phyloP scores from a whole-genome alignment of 2,888 invertebrate species.

The Hoplodrina blanda region DNA sequence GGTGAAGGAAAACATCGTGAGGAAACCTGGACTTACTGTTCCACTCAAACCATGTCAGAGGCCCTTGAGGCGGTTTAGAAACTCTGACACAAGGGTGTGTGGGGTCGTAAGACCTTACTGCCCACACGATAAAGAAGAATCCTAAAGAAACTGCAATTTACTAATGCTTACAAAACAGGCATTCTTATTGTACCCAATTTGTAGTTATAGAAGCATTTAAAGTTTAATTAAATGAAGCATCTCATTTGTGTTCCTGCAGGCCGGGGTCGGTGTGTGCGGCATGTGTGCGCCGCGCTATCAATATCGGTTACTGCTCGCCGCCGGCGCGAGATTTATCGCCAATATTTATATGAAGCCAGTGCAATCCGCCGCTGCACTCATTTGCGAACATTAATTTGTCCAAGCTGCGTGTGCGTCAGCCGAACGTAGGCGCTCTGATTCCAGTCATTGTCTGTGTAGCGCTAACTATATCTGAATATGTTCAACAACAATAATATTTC shows the following conservation, averaged over 20 bases:
- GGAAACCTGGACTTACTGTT: no score
- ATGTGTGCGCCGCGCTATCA: slow-evolving; percentile 68
- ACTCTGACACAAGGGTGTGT: no score
- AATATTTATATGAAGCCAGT: slow-evolving; percentile 67
- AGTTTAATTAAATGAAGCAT: slow-evolving; percentile 48
- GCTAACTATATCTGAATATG: background rate
- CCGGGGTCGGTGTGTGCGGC: slow-evolving; percentile 52
- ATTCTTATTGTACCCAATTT: background rate
- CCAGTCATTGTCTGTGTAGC: slow-evolving; percentile 11
- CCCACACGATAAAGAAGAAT: no score
- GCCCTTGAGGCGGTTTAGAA: no score
- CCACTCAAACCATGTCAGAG: no score
- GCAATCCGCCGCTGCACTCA: slow-evolving; percentile 52
- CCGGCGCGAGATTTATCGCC: slow-evolving; percentile 71
- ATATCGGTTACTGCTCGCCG: slow-evolving; percentile 72
- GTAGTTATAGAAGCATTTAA: slow-evolving; percentile 17
- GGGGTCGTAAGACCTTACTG: no score
- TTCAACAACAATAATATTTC: background rate
- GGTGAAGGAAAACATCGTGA: no score
- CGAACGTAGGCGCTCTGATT: slow-evolving; percentile 9
- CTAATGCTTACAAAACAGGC: background rate
- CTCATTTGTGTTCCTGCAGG: slow-evolving; percentile 37
- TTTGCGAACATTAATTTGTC: slow-evolving; percentile 50
- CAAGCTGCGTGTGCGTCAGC: slow-evolving; percentile 5
- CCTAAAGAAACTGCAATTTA: background rate